Percentiles rank a stretch among this genome's conserved stretches.
Evolutionary conservation across 2,113 vertebrate species (phyloP).

Genomic region (Harpagus bidentatus): DNA sequence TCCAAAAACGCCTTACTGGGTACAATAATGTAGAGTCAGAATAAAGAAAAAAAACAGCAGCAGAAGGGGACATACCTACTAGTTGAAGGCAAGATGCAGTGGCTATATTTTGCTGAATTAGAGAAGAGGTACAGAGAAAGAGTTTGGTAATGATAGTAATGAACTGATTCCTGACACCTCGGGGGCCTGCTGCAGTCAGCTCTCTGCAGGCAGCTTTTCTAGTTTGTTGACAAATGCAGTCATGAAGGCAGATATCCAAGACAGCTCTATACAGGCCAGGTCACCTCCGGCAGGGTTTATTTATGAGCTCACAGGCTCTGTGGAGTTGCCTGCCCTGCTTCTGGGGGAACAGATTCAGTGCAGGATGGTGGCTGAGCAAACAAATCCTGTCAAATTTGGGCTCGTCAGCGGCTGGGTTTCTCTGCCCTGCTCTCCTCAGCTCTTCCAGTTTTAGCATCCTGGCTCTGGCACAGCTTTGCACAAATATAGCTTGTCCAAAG

Average conservation of each 20-base stretch:
- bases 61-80: not conserved
- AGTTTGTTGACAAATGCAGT: conserved; percentile 10
- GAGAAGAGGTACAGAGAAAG: not conserved
- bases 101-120: not conserved
- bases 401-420: not conserved
- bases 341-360: not conserved
- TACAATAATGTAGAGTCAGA: not conserved
- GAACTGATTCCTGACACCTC: not conserved
- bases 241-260: not conserved
- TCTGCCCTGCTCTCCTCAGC: not conserved
- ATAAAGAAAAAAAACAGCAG: not conserved
- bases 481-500: not conserved
- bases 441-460: not conserved
- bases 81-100: not conserved
- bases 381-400: not conserved
- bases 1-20: not conserved
- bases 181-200: not conserved
- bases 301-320: not conserved
- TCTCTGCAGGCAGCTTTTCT: conserved; percentile 23
- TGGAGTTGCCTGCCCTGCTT: not conserved
- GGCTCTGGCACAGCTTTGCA: not conserved
- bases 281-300: not conserved
- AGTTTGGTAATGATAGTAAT: not conserved
- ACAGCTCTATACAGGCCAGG: not conserved
- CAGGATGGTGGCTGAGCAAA: not conserved